Evolutionary conservation across 1,140 invertebrate species (phyloP), one percentile per base, ranked within the genome.

Genomic region (Oedothorax gibbosus): DNA sequence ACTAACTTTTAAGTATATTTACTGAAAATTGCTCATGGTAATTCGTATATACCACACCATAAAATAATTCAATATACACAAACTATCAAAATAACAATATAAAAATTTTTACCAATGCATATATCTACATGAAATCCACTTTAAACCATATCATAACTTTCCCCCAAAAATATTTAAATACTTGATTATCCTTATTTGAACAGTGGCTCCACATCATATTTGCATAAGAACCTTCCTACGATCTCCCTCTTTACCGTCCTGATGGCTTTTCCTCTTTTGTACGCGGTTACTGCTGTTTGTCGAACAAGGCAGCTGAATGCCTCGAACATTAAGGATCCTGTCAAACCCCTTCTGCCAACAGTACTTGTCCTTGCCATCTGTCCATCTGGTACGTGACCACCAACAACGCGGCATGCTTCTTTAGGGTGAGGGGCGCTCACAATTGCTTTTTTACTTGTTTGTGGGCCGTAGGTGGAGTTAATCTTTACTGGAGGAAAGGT

Each of bases 151-250:
- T 35, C 35, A 35, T 5, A 35, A 18, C 18, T 3, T 18, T 18
- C 2, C 3, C 21, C 20, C 21, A 18, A 64, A 77, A 77, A 77
- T 77, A 77, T 77, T 77, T 77, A 77, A 77, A 54, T 11, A 64
- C 60, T 65, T 65, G 49, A 57, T 21, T 50, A 51, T 64, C 65
- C 65, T 9, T 77, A 62, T 77, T 77, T 77, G 60, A 7, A 50
- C 60, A 77, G 72, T 21, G 75, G 72, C 14, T 35, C 56, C 72
- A 6, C 12, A 2, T 0, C 21, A 51, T 77, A 77, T 77, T 77
- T 77, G 75, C 75, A 77, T 62, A 77, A 77, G 60, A 77, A 50
- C 49, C 75, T 18, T 65, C 75, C 49, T 77, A 77, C 49, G 60
- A 35, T 62, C 57, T 65, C 65, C 12, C 49, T 51, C 20, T 18